Conservation (phyloP, 2,888 invertebrate genomes). For the Agrotis exclamationis region DNA sequence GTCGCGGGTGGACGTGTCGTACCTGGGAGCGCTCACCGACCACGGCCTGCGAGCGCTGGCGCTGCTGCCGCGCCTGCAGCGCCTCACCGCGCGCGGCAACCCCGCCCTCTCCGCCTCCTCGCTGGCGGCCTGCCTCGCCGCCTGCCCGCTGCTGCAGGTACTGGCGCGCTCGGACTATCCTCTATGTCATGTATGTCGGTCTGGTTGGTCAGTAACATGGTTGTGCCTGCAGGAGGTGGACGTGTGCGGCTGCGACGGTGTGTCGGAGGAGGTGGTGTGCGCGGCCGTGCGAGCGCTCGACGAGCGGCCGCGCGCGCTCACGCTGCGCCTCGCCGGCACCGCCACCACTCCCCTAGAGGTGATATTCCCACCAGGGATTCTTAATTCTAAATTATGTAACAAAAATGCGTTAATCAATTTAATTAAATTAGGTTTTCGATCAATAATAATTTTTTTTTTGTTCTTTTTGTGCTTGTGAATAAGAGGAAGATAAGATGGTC, state of each 20-base stretch:
- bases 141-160: constrained; percentile 71
- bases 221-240: constrained; percentile 78
- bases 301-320: constrained; percentile 72
- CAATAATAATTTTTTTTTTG: too few relatives aligned
- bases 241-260: constrained; percentile 82
- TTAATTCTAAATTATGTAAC: too few relatives aligned
- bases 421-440: too few relatives aligned
- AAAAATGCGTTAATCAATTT: background rate
- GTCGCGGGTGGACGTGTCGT: constrained; percentile 80
- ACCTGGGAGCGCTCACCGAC: constrained; percentile 79
- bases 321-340: constrained; percentile 79
- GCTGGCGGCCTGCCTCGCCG: constrained; percentile 70
- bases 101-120: constrained; percentile 74
- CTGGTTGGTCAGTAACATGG: background rate
- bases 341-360: constrained; percentile 68
- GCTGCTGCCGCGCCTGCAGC: constrained; percentile 66
- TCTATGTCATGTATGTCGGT: too few relatives aligned
- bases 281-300: constrained; percentile 73
- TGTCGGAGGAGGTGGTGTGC: constrained; percentile 76
- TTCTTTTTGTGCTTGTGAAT: too few relatives aligned
- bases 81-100: constrained; percentile 76
- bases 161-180: background rate
- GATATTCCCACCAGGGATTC: background rate
- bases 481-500: too few relatives aligned
- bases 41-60: constrained; percentile 68